Percentiles rank a stretch among this genome's conserved stretches.
Evolutionary conservation across 30 jellyfish, hydroid and myxozoan genomes (phyloP).

Genomic region (Sanderia malayensis): DNA sequence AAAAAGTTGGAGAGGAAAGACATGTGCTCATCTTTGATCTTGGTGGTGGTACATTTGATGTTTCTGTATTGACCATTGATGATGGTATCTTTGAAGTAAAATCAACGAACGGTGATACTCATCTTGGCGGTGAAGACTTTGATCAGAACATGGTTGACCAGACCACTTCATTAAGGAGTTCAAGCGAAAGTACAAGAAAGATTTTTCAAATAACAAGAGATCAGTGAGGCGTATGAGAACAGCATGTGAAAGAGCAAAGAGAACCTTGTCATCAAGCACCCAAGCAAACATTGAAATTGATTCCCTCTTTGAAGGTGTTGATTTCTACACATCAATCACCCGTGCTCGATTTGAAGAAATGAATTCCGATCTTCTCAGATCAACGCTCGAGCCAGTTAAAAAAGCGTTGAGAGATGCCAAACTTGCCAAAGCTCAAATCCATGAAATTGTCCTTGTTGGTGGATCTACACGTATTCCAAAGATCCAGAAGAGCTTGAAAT

Average conservation of each 20-base stretch:
- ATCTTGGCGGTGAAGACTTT: slow-evolving; percentile 99
- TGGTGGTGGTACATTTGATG: slow-evolving; percentile 99
- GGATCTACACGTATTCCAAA: slow-evolving; percentile 95
- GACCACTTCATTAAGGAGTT: slow-evolving; percentile 61
- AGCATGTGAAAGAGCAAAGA: slow-evolving; percentile 86
- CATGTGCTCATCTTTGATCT: slow-evolving; percentile 93
- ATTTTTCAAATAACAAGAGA: slow-evolving; percentile 69
- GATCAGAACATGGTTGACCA: slow-evolving; percentile 76
- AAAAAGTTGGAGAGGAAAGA: slow-evolving; percentile 91
- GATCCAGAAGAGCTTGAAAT: slow-evolving; percentile 42
- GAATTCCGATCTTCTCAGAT: slow-evolving; percentile 19
- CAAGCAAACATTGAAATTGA: slow-evolving; percentile 87
- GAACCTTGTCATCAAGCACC: slow-evolving; percentile 80
- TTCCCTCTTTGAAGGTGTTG: slow-evolving; percentile 78
- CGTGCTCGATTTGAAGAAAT: slow-evolving; percentile 93
- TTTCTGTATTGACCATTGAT: slow-evolving; percentile 91
- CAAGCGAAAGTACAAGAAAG: slow-evolving; percentile 80
- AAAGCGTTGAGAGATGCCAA: slow-evolving; percentile 79
- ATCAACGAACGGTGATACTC: slow-evolving; percentile 96
- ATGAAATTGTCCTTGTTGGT: slow-evolving; percentile 88
- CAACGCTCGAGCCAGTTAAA: slow-evolving; percentile 65
- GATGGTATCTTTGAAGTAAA: slow-evolving; percentile 97
- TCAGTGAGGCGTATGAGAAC: slow-evolving; percentile 83
- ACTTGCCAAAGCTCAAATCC: slow-evolving; percentile 38
- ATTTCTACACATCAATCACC: slow-evolving; percentile 65